Conservation (phyloP, 2,113 vertebrate genomes). For the Silurus asotus region DNA sequence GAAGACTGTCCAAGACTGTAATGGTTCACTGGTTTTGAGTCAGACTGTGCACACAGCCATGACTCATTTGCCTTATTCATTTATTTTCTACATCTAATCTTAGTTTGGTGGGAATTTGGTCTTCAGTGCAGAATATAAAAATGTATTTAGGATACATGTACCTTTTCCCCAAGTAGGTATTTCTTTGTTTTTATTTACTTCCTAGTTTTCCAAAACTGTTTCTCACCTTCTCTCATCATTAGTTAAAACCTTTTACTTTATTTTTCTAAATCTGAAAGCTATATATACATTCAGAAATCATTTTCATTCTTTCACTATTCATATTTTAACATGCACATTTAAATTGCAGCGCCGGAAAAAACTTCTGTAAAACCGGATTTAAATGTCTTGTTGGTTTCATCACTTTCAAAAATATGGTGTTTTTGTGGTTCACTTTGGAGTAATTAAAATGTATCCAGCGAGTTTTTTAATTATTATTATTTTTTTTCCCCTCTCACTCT, state of each 20-base stretch:
- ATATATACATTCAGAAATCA: too few relatives aligned
- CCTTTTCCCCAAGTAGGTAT: background rate
- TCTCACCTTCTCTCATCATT: background rate
- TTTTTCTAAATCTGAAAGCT: background rate
- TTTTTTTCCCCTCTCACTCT: background rate
- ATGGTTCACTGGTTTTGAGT: background rate
- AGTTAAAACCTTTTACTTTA: background rate
- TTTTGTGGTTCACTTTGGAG: background rate
- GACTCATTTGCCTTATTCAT: background rate
- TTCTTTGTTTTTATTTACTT: background rate
- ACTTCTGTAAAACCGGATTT: background rate
- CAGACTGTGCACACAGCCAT: background rate
- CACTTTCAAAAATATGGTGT: background rate
- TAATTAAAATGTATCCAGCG: background rate
- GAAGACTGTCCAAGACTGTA: background rate
- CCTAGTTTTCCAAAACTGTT: background rate
- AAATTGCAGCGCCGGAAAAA: background rate
- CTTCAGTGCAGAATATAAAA: background rate
- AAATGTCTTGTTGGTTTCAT: background rate
- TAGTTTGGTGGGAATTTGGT: background rate
- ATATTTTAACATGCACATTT: too few relatives aligned
- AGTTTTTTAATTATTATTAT: background rate
- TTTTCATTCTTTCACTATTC: too few relatives aligned
- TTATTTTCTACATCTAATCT: background rate
- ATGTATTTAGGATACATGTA: background rate